phyloP scores from a whole-genome alignment of 2,888 invertebrate genomes.

The Empis livida region DNA sequence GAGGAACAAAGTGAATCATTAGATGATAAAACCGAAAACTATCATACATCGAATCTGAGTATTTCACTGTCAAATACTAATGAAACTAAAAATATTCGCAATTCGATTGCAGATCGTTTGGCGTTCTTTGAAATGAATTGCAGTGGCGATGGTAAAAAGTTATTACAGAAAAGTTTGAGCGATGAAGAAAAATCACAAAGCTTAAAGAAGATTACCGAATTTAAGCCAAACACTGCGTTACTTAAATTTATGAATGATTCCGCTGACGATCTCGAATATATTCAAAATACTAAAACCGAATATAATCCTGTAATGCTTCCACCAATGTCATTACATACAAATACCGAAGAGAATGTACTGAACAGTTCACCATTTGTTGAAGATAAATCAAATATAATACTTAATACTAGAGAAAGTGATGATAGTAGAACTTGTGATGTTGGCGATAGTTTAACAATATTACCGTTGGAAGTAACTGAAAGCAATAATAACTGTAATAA shows the following conservation, averaged over 20 bases:
- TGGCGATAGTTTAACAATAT: slow-evolving; percentile 8
- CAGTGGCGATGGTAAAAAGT: slow-evolving; percentile 11
- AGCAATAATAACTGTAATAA: not conserved
- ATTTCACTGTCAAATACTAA: slow-evolving; percentile 34
- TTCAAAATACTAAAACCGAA: too few relatives aligned
- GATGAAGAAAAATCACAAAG: slow-evolving; percentile 44
- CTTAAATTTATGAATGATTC: slow-evolving; percentile 18
- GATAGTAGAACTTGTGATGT: not conserved
- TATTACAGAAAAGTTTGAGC: slow-evolving; percentile 37
- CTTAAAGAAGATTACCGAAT: slow-evolving; percentile 19
- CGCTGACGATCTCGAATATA: slow-evolving; percentile 6
- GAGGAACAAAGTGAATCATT: slow-evolving; percentile 45
- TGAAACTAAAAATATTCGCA: slow-evolving; percentile 13
- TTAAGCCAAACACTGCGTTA: slow-evolving; percentile 17
- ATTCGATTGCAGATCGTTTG: slow-evolving; percentile 23
- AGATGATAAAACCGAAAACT: slow-evolving; percentile 9
- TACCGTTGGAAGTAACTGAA: slow-evolving; percentile 9
- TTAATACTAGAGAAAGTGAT: not conserved
- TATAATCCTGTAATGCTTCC: slow-evolving; percentile 14
- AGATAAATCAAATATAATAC: not conserved
- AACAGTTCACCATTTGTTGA: slow-evolving; percentile 3
- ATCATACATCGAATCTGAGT: slow-evolving; percentile 16
- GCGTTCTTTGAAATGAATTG: slow-evolving; percentile 23
- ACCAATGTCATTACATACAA: slow-evolving; percentile 8
- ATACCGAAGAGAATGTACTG: slow-evolving; percentile 7